These are phyloP conservation scores for Biston betularia DNA, from an alignment of 2,888 invertebrate species.

Conservation along the genomic window DNA sequence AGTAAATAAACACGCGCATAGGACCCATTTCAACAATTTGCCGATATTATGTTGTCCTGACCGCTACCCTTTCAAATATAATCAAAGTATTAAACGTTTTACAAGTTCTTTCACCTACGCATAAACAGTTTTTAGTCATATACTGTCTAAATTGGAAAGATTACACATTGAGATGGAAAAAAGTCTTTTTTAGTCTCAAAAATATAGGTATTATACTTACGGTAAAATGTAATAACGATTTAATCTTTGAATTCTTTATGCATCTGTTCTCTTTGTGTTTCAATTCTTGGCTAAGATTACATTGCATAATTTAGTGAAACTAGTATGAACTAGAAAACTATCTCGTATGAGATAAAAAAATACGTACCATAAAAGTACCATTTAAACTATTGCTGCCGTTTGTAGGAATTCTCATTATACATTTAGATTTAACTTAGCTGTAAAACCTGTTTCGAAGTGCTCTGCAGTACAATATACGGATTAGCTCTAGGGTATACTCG, in stretches of 20 bases:
- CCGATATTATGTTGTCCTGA: constrained; percentile 52
- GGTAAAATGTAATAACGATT: not conserved
- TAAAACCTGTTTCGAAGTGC: constrained; percentile 18
- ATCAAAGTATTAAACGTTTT: constrained; percentile 24
- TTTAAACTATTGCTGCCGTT: not conserved
- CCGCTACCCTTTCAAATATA: constrained; percentile 27
- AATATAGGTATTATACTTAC: not conserved
- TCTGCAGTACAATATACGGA: constrained; percentile 28
- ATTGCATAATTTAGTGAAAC: not conserved
- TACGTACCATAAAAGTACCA: not conserved
- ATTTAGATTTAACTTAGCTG: not conserved
- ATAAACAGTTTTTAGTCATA: constrained; percentile 7
- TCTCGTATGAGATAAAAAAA: constrained; percentile 5
- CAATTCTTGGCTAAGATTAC: not conserved
- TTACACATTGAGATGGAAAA: too few species aligned
- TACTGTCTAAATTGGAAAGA: not conserved
- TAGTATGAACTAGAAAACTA: not conserved
- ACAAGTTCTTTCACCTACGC: constrained; percentile 1
- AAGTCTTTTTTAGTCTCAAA: not conserved
- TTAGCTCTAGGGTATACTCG: constrained; percentile 31
- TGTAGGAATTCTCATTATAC: constrained; percentile 6
- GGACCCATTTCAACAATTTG: constrained; percentile 67
- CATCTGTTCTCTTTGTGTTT: not conserved
- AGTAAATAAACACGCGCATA: constrained; percentile 65
- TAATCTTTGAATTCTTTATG: too few species aligned